A percentile compares a stretch with the other conserved stretches of the same genome.
Conservation (phyloP, 2,888 invertebrate genomes). For the Eilema sororculum region DNA sequence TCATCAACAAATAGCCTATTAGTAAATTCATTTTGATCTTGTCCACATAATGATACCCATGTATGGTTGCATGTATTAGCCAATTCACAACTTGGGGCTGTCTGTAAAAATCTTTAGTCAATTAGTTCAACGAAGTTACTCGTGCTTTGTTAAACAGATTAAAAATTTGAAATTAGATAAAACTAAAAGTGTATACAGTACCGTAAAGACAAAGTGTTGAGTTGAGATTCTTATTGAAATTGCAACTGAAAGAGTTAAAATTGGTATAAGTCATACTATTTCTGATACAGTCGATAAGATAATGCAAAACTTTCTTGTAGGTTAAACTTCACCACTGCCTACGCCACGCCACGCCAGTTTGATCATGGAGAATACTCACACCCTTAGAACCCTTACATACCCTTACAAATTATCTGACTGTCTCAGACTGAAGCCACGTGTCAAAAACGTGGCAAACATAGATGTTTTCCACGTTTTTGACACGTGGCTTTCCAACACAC, state of each 20-base stretch:
- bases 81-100: slow-evolving; percentile 56
- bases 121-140: not conserved
- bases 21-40: slow-evolving; percentile 41
- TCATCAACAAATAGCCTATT: slow-evolving; percentile 65
- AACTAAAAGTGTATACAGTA: not conserved
- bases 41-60: slow-evolving; percentile 61
- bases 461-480: too few relatives aligned
- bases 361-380: too few relatives aligned
- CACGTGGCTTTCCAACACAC: too few relatives aligned
- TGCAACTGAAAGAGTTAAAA: slow-evolving; percentile 34
- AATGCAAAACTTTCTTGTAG: too few relatives aligned
- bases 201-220: slow-evolving; percentile 28
- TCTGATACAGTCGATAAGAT: too few relatives aligned
- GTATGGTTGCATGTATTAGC: slow-evolving; percentile 71
- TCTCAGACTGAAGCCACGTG: too few relatives aligned
- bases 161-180: not conserved
- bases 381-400: too few relatives aligned
- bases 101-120: slow-evolving; percentile 46
- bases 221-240: slow-evolving; percentile 24
- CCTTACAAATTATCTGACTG: too few relatives aligned
- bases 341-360: too few relatives aligned
- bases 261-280: not conserved
- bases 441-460: too few relatives aligned
- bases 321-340: too few relatives aligned
- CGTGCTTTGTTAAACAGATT: too few relatives aligned